These are phyloP conservation scores for Paraplagusia blochii DNA, from an alignment of 2,113 vertebrate genomes.

Conservation along the genomic window DNA sequence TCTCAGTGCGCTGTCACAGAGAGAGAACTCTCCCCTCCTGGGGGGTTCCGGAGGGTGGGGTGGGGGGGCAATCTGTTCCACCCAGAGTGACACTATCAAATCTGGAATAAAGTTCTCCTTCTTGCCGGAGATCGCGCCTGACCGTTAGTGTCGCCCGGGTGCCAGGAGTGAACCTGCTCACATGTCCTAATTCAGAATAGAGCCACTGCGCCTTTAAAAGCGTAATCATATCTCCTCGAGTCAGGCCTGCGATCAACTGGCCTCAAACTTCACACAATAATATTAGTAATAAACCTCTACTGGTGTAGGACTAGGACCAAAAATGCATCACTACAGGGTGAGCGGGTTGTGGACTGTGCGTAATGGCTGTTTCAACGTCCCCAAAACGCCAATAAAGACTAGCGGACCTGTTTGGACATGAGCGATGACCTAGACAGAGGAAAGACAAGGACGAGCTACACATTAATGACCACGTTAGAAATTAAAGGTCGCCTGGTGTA, in stretches of 20 bases:
- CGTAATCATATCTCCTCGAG: slow-evolving; percentile 67
- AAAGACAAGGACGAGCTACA: slow-evolving; percentile 72
- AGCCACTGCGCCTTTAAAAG: slow-evolving; percentile 76
- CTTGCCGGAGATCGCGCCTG: neutral
- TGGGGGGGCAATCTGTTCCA: neutral
- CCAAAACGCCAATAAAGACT: slow-evolving; percentile 42
- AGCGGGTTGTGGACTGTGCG: slow-evolving; percentile 37
- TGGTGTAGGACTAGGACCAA: slow-evolving; percentile 1
- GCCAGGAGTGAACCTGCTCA: slow-evolving; percentile 54
- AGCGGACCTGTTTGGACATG: slow-evolving; percentile 49
- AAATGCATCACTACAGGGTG: slow-evolving; percentile 18
- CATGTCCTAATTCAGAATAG: slow-evolving; percentile 60
- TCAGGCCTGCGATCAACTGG: slow-evolving; percentile 58
- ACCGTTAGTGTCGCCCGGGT: neutral
- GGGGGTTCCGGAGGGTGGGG: too few relatives aligned
- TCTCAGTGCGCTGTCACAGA: slow-evolving; percentile 29
- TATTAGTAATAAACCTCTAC: slow-evolving; percentile 21
- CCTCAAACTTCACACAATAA: slow-evolving; percentile 53
- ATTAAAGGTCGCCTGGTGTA: slow-evolving; percentile 17
- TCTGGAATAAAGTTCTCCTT: neutral
- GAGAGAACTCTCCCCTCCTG: slow-evolving; percentile 16
- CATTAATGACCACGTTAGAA: slow-evolving; percentile 42
- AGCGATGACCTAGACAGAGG: slow-evolving; percentile 70
- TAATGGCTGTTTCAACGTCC: slow-evolving; percentile 49
- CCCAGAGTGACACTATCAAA: neutral